Evolutionary conservation across 2,888 invertebrate species (phyloP).

Genomic region (Philhelius pedissequus): DNA sequence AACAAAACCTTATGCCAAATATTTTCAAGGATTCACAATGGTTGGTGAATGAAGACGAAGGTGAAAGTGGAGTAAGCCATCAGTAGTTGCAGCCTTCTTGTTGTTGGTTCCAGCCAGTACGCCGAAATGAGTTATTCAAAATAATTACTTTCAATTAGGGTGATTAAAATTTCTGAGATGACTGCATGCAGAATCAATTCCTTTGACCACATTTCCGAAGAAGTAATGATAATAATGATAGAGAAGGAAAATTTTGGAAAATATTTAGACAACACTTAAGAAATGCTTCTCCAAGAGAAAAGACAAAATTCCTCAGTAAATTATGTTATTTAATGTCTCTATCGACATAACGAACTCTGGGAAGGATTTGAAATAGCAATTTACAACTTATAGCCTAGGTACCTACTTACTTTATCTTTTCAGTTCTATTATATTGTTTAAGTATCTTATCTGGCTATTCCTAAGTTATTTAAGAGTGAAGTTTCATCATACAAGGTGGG

Average conservation of each 20-base stretch:
- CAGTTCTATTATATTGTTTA: too few species aligned
- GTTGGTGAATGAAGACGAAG: background rate
- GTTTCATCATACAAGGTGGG: too few species aligned
- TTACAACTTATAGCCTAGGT: too few species aligned
- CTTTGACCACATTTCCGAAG: background rate
- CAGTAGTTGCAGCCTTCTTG: background rate
- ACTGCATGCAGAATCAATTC: background rate
- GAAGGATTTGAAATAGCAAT: too few species aligned
- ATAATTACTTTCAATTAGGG: conserved; percentile 56
- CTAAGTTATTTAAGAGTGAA: too few species aligned
- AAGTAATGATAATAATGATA: background rate
- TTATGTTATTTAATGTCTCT: too few species aligned
- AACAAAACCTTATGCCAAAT: conserved; percentile 26
- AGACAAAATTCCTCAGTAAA: background rate
- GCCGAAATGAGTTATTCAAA: conserved; percentile 38
- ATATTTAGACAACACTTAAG: background rate
- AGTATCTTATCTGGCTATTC: too few species aligned
- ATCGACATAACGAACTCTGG: too few species aligned
- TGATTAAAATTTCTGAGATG: conserved; percentile 49
- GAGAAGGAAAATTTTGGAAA: background rate
- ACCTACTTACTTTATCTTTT: too few species aligned
- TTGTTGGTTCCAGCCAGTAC: background rate
- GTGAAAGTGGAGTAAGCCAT: background rate
- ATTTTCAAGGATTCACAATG: conserved; percentile 8
- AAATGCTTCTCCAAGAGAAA: background rate